Percentiles rank a stretch among this genome's conserved stretches.
phyloP scores from a whole-genome alignment of 2,888 invertebrate genomes.

The Penaeus monodon region DNA sequence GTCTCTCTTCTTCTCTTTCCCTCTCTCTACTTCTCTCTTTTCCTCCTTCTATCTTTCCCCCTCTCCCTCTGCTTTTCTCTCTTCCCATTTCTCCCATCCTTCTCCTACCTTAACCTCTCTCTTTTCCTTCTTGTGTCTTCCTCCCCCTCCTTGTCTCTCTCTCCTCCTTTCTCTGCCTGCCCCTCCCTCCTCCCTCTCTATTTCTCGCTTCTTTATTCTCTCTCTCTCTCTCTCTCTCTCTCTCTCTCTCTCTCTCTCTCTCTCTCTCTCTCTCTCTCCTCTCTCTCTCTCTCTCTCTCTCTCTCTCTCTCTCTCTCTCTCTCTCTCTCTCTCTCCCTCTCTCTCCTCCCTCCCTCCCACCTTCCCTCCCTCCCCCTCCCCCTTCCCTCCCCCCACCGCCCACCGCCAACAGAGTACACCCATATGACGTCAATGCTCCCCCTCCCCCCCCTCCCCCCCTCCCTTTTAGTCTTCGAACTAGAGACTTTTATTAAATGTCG shows the following conservation, averaged over 20 bases:
- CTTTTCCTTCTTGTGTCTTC: neutral
- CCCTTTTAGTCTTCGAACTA: too few species aligned
- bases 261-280: neutral
- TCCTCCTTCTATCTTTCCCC: neutral
- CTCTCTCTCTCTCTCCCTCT: neutral
- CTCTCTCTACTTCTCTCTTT: neutral
- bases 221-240: neutral
- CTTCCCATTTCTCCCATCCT: neutral
- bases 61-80: neutral
- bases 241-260: neutral
- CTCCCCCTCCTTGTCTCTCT: neutral
- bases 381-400: too few species aligned
- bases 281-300: neutral
- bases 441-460: too few species aligned
- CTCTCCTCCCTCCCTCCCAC: neutral
- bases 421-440: too few species aligned
- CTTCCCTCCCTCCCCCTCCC: neutral
- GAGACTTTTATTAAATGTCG: too few species aligned
- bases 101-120: neutral
- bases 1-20: neutral
- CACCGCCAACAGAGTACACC: too few species aligned
- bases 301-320: neutral
- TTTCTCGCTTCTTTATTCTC: too few species aligned
- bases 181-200: neutral
- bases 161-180: neutral